phyloP scores from a whole-genome alignment of 2,113 vertebrate genomes.

The Zootoca vivipara region DNA sequence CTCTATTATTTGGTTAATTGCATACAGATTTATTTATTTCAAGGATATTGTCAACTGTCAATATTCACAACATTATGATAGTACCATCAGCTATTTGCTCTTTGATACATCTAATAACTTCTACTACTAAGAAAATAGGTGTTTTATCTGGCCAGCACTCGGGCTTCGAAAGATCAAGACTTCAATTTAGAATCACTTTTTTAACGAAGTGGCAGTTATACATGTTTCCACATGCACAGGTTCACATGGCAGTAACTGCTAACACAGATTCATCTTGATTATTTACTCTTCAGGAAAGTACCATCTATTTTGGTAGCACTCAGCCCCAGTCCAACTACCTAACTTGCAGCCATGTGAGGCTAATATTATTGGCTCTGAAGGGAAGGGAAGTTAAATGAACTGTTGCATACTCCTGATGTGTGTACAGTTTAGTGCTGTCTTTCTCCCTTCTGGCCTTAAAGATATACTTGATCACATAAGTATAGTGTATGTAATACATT shows the following conservation, averaged over 20 bases:
- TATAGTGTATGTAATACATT: too few relatives aligned
- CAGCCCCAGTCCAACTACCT: not conserved
- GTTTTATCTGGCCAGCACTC: not conserved
- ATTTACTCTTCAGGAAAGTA: not conserved
- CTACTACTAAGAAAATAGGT: not conserved
- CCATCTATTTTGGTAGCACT: not conserved
- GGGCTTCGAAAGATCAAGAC: not conserved
- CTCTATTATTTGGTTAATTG: not conserved
- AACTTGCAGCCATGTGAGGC: too few relatives aligned
- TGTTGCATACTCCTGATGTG: too few relatives aligned
- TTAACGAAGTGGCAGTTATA: not conserved
- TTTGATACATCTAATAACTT: not conserved
- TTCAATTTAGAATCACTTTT: not conserved
- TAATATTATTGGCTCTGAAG: too few relatives aligned
- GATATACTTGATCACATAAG: too few relatives aligned
- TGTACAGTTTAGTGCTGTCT: too few relatives aligned
- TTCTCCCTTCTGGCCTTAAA: too few relatives aligned
- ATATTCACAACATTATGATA: not conserved
- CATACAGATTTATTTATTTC: not conserved
- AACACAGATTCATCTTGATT: not conserved
- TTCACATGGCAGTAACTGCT: not conserved
- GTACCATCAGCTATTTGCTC: not conserved
- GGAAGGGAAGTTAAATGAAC: too few relatives aligned
- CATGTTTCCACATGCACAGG: not conserved
- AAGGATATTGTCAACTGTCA: not conserved